Base-by-base conservation (phyloP, 2,797 vertebrate genomes). In the Chloroceryle inda region DNA sequence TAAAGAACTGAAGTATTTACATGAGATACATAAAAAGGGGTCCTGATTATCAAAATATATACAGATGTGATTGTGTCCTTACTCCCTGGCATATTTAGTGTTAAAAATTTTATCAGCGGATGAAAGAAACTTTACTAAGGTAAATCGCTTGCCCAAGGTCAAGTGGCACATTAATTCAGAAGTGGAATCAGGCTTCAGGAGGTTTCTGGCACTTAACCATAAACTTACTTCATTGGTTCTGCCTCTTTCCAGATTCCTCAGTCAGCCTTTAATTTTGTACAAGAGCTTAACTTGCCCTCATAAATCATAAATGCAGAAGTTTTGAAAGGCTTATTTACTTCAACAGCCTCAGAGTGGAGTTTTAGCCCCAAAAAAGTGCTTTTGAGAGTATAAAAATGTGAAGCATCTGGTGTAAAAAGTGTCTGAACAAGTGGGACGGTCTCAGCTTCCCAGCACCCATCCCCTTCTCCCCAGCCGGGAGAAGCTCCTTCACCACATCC, bases 181-280 rank as follows among this genome's bases (percentile, higher is more conserved):
- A 71, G 20, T 26, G 55, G 42, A 88, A 96, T 85, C 69, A 78
- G n/a, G 73, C 79, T 94, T 94, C 73, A 50, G 81, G 69, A 89
- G n/a, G 26, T 72, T 96, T 88, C 50, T 88, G 53, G 49, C 89
- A 83, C 78, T 89, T 83, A 59, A 47, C 88, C 75, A 81, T 58
- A 68, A 83, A 61, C 53, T 84, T 45, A 17, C 35, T 37, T 49
- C 45, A 74, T 72, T 47, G 44, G 71, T 84, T 49, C 42, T 83
- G 42, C 56, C 61, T 87, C 56, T 93, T 82, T 86, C 59, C 80
- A 66, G 56, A 81, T 67, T 69, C 11, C 18, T 63, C 53, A n/a
- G 45, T 50, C 49, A 67, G 12, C 52, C 55, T 78, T 92, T 63
- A 84, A 59, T 63, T 92, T 86, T 84, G 58, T 52, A 62, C 62